Percentiles rank a stretch among this genome's conserved stretches.
These are phyloP conservation scores for Pomatostomus ruficeps DNA, from an alignment of 2,113 vertebrate species.

Conservation along the genomic window DNA sequence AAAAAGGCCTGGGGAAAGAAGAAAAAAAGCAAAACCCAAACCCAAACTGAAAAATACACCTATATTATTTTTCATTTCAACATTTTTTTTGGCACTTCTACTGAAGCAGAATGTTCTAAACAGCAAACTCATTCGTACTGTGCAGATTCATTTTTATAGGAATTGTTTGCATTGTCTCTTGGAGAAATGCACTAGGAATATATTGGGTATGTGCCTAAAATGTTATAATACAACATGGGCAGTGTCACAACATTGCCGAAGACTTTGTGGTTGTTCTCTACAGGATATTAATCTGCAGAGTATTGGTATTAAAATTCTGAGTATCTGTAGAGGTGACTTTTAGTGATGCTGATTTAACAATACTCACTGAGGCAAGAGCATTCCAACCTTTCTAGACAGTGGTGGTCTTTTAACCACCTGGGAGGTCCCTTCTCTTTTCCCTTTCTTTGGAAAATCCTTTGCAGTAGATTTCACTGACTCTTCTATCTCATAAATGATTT, in stretches of 20 bases:
- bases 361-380: background rate
- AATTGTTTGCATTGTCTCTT: background rate
- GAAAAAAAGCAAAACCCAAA: background rate
- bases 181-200: background rate
- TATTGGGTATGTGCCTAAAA: background rate
- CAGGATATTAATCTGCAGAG: background rate
- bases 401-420: background rate
- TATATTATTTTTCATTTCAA: background rate
- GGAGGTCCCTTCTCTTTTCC: background rate
- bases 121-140: background rate
- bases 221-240: background rate
- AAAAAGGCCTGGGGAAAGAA: background rate
- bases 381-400: background rate
- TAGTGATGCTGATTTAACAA: background rate
- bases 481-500: background rate
- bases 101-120: background rate
- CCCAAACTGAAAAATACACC: background rate
- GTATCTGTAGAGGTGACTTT: background rate
- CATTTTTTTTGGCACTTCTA: background rate
- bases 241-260: background rate
- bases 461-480: background rate
- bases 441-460: background rate
- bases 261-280: background rate
- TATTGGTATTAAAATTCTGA: background rate
- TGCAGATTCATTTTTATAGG: background rate